A percentile compares a stretch with the other conserved stretches of the same genome.
phyloP scores from a whole-genome alignment of 2,888 invertebrate species.

The Macroteleia sp. region DNA sequence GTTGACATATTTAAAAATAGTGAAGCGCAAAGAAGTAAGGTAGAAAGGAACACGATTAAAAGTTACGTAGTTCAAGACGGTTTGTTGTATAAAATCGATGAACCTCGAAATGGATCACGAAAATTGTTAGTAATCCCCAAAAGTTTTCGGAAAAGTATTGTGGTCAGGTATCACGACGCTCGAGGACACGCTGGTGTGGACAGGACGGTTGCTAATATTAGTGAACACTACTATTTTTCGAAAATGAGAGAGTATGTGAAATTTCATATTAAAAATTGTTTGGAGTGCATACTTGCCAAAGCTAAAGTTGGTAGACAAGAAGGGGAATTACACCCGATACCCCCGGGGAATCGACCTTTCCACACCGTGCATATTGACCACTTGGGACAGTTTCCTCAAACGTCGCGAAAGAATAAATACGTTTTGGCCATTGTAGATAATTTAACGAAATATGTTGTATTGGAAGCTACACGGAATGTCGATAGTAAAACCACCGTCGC shows the following conservation, averaged over 20 bases:
- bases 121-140: conserved; percentile 3
- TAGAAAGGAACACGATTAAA: background rate
- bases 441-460: conserved; percentile 56
- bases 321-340: conserved; percentile 36
- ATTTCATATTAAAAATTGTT: conserved; percentile 61
- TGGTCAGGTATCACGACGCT: conserved; percentile 1
- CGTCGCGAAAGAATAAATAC: conserved; percentile 45
- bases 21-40: background rate
- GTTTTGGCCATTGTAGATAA: conserved; percentile 60
- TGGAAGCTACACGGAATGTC: conserved; percentile 44
- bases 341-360: conserved; percentile 8
- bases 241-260: conserved; percentile 29
- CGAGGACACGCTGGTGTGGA: conserved; percentile 26
- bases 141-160: background rate
- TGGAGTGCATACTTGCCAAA: conserved; percentile 59
- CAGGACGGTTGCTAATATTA: conserved; percentile 16
- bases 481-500: conserved; percentile 14
- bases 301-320: conserved; percentile 44
- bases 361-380: conserved; percentile 42
- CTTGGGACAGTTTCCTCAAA: conserved; percentile 37
- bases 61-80: background rate
- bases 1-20: too few species aligned
- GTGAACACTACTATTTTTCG: conserved; percentile 60
- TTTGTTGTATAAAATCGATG: background rate
- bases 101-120: background rate